phyloP scores from a whole-genome alignment of 2,113 vertebrate genomes.

The Ochotona curzoniae region DNA sequence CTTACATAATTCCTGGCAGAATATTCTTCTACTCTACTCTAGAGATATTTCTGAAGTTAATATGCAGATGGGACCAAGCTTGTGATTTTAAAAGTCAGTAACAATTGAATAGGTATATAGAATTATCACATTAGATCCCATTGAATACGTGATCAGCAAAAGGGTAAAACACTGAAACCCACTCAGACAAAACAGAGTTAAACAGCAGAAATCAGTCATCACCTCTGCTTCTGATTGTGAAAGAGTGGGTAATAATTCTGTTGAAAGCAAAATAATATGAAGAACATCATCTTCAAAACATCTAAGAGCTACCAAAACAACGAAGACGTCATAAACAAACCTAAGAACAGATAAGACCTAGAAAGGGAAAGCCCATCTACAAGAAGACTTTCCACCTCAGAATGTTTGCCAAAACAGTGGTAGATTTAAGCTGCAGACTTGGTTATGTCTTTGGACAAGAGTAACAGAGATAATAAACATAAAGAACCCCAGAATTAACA shows the following conservation, averaged over 20 bases:
- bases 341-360: not conserved
- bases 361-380: not conserved
- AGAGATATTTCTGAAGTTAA: not conserved
- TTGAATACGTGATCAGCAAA: too few species aligned
- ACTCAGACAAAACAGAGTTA: too few species aligned
- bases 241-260: not conserved
- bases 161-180: too few species aligned
- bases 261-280: not conserved
- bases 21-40: not conserved
- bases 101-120: too few species aligned
- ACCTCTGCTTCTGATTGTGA: constrained; percentile 34
- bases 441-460: not conserved
- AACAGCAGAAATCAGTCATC: not conserved
- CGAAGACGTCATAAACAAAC: not conserved
- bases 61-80: not conserved
- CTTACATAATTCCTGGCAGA: not conserved
- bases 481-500: not conserved
- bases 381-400: not conserved
- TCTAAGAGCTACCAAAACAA: not conserved
- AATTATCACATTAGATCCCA: too few species aligned
- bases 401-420: not conserved
- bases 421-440: not conserved
- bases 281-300: constrained; percentile 10
- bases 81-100: too few species aligned
- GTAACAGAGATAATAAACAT: not conserved